Conservation (phyloP, 1,140 invertebrate species). For the Drosophila neocordata region DNA sequence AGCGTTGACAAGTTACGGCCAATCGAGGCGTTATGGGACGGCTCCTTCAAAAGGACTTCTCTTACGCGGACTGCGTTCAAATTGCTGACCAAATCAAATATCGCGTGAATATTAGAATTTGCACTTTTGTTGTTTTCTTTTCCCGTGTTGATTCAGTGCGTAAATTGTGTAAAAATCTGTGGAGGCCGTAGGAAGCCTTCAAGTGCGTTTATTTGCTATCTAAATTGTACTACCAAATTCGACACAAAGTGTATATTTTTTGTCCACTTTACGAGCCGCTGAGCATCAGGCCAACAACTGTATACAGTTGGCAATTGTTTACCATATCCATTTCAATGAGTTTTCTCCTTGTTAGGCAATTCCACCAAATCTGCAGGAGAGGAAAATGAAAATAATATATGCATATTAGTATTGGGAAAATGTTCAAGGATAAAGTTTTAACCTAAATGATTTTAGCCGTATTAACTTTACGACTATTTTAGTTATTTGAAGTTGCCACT, state of each 20-base stretch:
- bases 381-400: constrained; percentile 11
- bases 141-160: constrained; percentile 4
- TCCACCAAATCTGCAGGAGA: neutral
- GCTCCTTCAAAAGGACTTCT: neutral
- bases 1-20: constrained; percentile 3
- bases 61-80: constrained; percentile 8
- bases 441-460: neutral
- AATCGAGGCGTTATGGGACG: neutral
- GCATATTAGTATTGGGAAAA: neutral
- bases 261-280: constrained; percentile 17
- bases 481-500: neutral
- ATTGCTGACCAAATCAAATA: constrained; percentile 14
- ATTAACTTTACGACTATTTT: neutral
- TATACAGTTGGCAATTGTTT: constrained; percentile 17
- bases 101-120: neutral
- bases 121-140: constrained; percentile 2
- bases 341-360: constrained; percentile 10
- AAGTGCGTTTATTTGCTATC: constrained; percentile 20
- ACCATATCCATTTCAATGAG: constrained; percentile 17
- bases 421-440: neutral
- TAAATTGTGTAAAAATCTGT: constrained; percentile 1
- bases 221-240: constrained; percentile 16
- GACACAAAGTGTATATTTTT: constrained; percentile 16
- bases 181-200: neutral
- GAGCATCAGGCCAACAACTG: constrained; percentile 3